Percentiles rank a stretch among this genome's conserved stretches.
Conservation (phyloP, 30 jellyfish, hydroid and myxozoan species). For the Morbakka virulenta region DNA sequence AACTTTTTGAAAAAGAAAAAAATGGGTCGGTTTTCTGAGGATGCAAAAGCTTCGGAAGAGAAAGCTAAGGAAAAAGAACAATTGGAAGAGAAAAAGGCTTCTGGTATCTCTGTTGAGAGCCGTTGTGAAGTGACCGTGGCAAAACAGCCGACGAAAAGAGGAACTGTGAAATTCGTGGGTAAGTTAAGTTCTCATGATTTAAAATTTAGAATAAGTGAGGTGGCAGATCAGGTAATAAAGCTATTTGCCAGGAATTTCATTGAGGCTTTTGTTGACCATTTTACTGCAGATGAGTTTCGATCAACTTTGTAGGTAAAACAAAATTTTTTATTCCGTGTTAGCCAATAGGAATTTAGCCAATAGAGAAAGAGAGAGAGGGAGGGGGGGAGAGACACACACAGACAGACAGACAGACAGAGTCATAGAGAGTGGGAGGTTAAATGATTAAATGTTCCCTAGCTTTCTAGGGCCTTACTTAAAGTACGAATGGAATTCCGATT, state of each 20-base stretch:
- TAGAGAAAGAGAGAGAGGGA: too few relatives aligned
- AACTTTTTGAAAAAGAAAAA: conserved; percentile 73
- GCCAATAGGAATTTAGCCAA: too few relatives aligned
- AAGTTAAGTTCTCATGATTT: not conserved
- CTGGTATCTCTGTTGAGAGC: conserved; percentile 58
- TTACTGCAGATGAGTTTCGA: too few relatives aligned
- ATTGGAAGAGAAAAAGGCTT: conserved; percentile 68
- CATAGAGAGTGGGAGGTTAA: too few relatives aligned
- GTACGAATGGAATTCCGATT: too few relatives aligned
- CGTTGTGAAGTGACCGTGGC: conserved; percentile 86
- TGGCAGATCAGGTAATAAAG: too few relatives aligned
- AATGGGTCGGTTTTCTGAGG: conserved; percentile 87
- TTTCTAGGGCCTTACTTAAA: too few relatives aligned
- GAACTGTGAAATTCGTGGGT: conserved; percentile 70
- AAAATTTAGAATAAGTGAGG: not conserved
- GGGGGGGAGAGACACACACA: too few relatives aligned
- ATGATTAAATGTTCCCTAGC: too few relatives aligned
- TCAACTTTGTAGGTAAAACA: too few relatives aligned
- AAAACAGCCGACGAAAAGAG: conserved; percentile 70
- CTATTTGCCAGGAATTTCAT: not conserved
- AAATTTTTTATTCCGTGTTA: too few relatives aligned
- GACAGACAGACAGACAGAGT: too few relatives aligned
- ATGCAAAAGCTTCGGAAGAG: conserved; percentile 72
- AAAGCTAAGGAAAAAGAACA: conserved; percentile 62
- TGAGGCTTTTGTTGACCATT: not conserved